A percentile compares a stretch with the other conserved stretches of the same genome.
phyloP scores from a whole-genome alignment of 2,797 vertebrate genomes.

The Sphenopsis melanotis region DNA sequence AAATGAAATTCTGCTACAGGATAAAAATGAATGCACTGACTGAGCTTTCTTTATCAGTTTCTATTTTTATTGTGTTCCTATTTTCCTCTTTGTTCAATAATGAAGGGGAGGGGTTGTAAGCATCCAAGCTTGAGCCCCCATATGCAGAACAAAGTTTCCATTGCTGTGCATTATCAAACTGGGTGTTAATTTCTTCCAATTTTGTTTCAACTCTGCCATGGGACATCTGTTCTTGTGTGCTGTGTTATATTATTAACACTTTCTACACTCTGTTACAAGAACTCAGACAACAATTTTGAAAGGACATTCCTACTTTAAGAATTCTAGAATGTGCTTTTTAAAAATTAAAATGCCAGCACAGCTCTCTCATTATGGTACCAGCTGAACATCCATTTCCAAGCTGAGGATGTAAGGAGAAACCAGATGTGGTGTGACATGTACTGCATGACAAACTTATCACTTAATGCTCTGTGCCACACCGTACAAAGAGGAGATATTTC shows the following conservation, averaged over 20 bases:
- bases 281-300: not conserved
- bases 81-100: conserved; percentile 64
- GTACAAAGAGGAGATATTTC: not conserved
- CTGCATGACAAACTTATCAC: not conserved
- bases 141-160: conserved; percentile 57
- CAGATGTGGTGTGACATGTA: not conserved
- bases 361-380: not conserved
- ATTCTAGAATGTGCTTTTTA: not conserved
- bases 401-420: not conserved
- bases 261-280: conserved; percentile 1
- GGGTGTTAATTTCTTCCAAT: conserved; percentile 63
- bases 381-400: conserved; percentile 28
- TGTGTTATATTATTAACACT: conserved; percentile 32
- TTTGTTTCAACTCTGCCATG: conserved; percentile 67
- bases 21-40: not conserved
- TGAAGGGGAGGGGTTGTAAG: conserved; percentile 44
- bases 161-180: conserved; percentile 37
- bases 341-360: conserved; percentile 14
- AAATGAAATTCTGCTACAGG: not conserved
- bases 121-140: not conserved
- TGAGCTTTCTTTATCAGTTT: conserved; percentile 28
- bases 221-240: conserved; percentile 68
- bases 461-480: not conserved
- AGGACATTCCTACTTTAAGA: not conserved
- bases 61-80: conserved; percentile 66